A percentile compares a stretch with the other conserved stretches of the same genome.
Conservation (phyloP, 2,797 vertebrate genomes). For the Gobio occitaniae region DNA sequence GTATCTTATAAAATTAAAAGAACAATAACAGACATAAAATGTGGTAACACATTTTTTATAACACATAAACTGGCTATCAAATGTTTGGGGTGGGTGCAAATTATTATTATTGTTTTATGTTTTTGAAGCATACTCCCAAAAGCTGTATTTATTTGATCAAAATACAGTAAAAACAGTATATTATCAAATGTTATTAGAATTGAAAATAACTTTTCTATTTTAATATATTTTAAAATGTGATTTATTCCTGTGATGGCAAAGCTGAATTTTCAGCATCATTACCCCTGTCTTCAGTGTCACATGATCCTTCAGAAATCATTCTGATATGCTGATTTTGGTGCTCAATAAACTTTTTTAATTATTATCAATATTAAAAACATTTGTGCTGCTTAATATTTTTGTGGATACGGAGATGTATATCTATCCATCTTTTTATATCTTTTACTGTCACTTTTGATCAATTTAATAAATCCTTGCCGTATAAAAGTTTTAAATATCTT, state of each 20-base stretch:
- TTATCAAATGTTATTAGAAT: not conserved
- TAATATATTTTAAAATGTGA: not conserved
- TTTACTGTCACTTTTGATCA: too few species aligned
- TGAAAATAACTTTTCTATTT: not conserved
- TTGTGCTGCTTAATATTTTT: not conserved
- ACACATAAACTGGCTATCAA: not conserved
- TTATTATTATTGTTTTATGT: not conserved
- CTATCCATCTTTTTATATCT: too few species aligned
- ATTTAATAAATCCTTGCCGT: not conserved
- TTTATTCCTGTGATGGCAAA: not conserved
- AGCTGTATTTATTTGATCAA: not conserved
- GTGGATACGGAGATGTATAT: too few species aligned
- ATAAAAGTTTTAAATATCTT: not conserved
- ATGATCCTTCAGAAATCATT: not conserved
- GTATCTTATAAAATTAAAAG: not conserved
- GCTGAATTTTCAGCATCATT: not conserved
- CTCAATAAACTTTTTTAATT: not conserved
- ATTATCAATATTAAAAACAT: too few species aligned
- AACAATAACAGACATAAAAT: not conserved
- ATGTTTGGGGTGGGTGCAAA: not conserved
- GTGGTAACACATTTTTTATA: not conserved
- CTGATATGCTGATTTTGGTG: not conserved
- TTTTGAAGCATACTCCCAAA: not conserved
- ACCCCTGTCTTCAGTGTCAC: not conserved
- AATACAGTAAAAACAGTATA: not conserved